These are phyloP conservation scores for Agriopis leucophaearia DNA, from an alignment of 2,888 invertebrate species.

Conservation along the genomic window DNA sequence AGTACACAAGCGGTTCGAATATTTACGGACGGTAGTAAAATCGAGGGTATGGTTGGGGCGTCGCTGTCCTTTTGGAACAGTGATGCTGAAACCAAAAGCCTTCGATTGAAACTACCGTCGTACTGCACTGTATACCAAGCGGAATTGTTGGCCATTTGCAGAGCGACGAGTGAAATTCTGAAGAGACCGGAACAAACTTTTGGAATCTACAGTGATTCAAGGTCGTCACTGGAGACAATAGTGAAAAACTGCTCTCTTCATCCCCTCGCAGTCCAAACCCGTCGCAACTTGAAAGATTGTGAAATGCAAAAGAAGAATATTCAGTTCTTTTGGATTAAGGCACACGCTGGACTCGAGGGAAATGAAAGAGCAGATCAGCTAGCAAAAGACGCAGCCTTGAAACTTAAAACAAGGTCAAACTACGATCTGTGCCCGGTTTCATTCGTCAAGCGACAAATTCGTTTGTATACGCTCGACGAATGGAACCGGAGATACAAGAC, in stretches of 20 bases:
- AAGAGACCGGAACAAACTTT: neutral
- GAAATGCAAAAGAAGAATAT: constrained; percentile 4
- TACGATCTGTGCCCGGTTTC: constrained; percentile 9
- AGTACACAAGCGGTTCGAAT: neutral
- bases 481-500: too few relatives aligned
- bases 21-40: too few relatives aligned
- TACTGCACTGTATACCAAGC: constrained; percentile 43
- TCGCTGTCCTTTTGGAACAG: constrained; percentile 40
- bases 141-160: constrained; percentile 35
- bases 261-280: constrained; percentile 28
- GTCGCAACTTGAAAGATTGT: neutral
- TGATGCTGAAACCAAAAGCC: constrained; percentile 29
- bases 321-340: constrained; percentile 37
- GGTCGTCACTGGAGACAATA: constrained; percentile 26
- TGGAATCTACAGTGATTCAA: constrained; percentile 34
- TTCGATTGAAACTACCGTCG: constrained; percentile 17
- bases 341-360: constrained; percentile 35
- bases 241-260: constrained; percentile 8
- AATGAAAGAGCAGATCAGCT: constrained; percentile 42
- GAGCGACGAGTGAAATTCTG: constrained; percentile 9
- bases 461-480: constrained; percentile 30
- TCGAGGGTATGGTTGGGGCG: constrained; percentile 29
- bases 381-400: neutral
- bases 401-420: too few relatives aligned
- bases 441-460: constrained; percentile 33